Conservation (phyloP, 2,797 vertebrate genomes). For the Cyprinodon diabolis region DNA sequence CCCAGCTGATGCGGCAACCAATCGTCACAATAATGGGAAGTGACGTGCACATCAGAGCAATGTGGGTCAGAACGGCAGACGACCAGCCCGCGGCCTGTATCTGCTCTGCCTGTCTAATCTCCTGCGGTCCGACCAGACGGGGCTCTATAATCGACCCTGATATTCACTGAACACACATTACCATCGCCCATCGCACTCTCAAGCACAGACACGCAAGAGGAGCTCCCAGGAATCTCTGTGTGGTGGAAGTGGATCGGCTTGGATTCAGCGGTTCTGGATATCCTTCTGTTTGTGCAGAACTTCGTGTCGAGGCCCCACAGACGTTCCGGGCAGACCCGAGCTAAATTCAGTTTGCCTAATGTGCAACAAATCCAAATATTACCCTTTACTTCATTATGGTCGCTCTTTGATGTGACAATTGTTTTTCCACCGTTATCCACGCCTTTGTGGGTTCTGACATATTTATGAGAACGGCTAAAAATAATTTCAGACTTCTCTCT, state of each 20-base stretch:
- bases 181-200: slow-evolving; percentile 57
- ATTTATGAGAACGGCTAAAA: slow-evolving; percentile 36
- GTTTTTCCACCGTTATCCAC: slow-evolving; percentile 26
- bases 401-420: slow-evolving; percentile 37
- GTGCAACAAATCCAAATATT: slow-evolving; percentile 28
- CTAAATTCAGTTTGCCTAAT: slow-evolving; percentile 30
- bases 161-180: slow-evolving; percentile 88
- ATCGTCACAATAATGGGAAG: slow-evolving; percentile 80
- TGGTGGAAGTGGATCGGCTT: slow-evolving; percentile 8
- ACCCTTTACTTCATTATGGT: slow-evolving; percentile 24
- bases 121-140: slow-evolving; percentile 80
- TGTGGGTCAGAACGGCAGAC: slow-evolving; percentile 87
- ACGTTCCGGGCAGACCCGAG: background rate
- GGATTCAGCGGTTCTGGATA: background rate
- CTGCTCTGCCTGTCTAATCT: slow-evolving; percentile 87
- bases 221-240: slow-evolving; percentile 13
- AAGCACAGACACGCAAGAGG: slow-evolving; percentile 26
- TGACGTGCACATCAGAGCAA: slow-evolving; percentile 84
- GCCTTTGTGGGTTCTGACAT: slow-evolving; percentile 31
- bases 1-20: slow-evolving; percentile 72
- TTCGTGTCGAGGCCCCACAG: background rate
- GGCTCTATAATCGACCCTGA: slow-evolving; percentile 88
- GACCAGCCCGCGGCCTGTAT: slow-evolving; percentile 81
- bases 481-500: slow-evolving; percentile 18
- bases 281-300: slow-evolving; percentile 7